These are phyloP conservation scores for Rhyzopertha dominica DNA, from an alignment of 1,140 invertebrate genomes.

Conservation along the genomic window DNA sequence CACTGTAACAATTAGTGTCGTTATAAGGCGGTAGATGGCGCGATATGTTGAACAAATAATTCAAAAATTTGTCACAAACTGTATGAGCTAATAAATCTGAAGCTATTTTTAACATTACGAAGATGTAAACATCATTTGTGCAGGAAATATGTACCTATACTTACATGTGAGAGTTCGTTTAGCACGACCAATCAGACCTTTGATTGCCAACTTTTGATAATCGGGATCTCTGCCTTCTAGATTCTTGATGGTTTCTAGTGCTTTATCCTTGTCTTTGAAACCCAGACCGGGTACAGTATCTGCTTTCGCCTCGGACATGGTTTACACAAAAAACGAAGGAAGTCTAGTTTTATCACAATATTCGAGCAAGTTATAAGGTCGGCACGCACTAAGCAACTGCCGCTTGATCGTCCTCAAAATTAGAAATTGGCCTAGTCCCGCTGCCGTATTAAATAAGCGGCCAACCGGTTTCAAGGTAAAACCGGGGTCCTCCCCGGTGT, in stretches of 20 bases:
- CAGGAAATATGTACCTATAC: too few relatives aligned
- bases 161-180: conserved; percentile 59
- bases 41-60: conserved; percentile 8
- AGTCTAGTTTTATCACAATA: too few relatives aligned
- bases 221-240: conserved; percentile 61
- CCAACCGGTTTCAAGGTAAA: too few relatives aligned
- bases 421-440: too few relatives aligned
- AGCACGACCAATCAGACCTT: conserved; percentile 58
- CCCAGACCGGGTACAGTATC: conserved; percentile 56
- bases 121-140: conserved; percentile 9
- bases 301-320: conserved; percentile 38
- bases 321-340: conserved; percentile 10
- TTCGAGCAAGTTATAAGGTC: too few relatives aligned
- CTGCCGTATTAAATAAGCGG: too few relatives aligned
- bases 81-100: neutral
- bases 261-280: conserved; percentile 63
- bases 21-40: too few relatives aligned
- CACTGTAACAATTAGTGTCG: conserved; percentile 46
- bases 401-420: too few relatives aligned
- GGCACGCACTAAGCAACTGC: too few relatives aligned
- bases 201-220: conserved; percentile 59
- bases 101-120: conserved; percentile 2
- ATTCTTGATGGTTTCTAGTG: conserved; percentile 56
- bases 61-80: neutral
- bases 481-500: too few relatives aligned